A percentile compares a stretch with the other conserved stretches of the same genome.
Evolutionary conservation across 35 echinoderm and acorn worm species (phyloP).

Genomic region (Ophioderma brevispina): DNA sequence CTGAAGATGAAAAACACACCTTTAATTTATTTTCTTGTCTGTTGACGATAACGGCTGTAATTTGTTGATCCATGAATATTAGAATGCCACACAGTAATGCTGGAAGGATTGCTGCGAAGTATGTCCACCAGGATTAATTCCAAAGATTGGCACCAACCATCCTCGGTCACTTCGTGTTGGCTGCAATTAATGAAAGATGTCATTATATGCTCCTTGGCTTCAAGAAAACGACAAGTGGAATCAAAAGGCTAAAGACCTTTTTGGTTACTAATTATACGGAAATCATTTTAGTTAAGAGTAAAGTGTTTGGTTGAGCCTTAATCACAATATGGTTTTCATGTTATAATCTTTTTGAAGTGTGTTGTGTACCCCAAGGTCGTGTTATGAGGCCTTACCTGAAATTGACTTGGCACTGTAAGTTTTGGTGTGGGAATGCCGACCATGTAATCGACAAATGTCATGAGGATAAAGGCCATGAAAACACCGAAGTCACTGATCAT

Average conservation of each 20-base stretch:
- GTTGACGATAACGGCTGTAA: constrained; percentile 97
- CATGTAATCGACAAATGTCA: constrained; percentile 78
- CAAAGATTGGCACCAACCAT: constrained; percentile 86
- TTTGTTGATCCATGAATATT: constrained; percentile 99
- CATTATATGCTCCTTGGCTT: not conserved
- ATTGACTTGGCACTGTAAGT: constrained; percentile 75
- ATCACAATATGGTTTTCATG: no score
- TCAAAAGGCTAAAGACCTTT: no score
- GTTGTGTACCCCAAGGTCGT: not conserved
- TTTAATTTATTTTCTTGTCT: constrained; percentile 94
- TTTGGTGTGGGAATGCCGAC: constrained; percentile 86
- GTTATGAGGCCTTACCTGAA: constrained; percentile 50
- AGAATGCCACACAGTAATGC: constrained; percentile 83
- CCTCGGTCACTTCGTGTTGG: constrained; percentile 81
- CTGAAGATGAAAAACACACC: no score
- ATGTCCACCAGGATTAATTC: constrained; percentile 95
- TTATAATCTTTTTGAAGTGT: no score
- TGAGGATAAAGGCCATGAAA: constrained; percentile 85
- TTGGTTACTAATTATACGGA: no score
- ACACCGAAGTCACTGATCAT: constrained; percentile 94
- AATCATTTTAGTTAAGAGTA: no score
- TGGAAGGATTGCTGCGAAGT: constrained; percentile 80
- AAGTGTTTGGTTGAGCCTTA: no score
- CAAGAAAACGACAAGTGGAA: no score
- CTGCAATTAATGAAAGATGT: constrained; percentile 10